These are phyloP conservation scores for Poecilia picta DNA, from an alignment of 2,797 vertebrate genomes.

Conservation along the genomic window DNA sequence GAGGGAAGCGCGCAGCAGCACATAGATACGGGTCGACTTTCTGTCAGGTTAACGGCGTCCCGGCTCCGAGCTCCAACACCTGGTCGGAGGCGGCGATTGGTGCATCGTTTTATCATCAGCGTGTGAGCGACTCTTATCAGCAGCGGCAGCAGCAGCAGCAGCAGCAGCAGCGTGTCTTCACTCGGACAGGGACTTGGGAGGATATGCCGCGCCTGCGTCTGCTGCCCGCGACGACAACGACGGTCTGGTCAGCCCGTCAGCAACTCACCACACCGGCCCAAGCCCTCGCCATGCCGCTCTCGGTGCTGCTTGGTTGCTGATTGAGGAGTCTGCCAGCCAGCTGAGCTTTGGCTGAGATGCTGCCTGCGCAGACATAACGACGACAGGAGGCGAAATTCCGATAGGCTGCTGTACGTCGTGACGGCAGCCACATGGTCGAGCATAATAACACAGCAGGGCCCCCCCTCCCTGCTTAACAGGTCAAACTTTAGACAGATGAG, in stretches of 20 bases:
- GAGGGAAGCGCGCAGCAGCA: slow-evolving; percentile 53
- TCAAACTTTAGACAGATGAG: background rate
- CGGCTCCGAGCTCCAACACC: slow-evolving; percentile 63
- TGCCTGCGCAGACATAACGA: slow-evolving; percentile 33
- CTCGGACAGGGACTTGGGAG: slow-evolving; percentile 21
- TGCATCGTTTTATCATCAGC: slow-evolving; percentile 63
- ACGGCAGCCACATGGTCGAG: slow-evolving; percentile 42
- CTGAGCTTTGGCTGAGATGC: slow-evolving; percentile 20
- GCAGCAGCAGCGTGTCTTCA: slow-evolving; percentile 29
- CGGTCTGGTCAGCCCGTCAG: slow-evolving; percentile 50
- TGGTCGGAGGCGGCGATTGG: slow-evolving; percentile 56
- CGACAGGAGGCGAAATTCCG: slow-evolving; percentile 45
- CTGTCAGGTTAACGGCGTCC: slow-evolving; percentile 63
- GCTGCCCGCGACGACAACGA: slow-evolving; percentile 10
- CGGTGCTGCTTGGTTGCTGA: slow-evolving; percentile 54
- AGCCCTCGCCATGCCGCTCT: slow-evolving; percentile 46
- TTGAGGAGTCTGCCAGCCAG: slow-evolving; percentile 48
- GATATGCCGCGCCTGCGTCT: background rate
- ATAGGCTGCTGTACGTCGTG: slow-evolving; percentile 48
- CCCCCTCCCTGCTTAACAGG: background rate
- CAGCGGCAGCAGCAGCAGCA: no score
- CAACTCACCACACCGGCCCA: slow-evolving; percentile 49
- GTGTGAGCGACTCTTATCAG: slow-evolving; percentile 24
- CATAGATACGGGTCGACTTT: slow-evolving; percentile 59
- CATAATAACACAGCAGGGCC: slow-evolving; percentile 32